Evolutionary conservation across 1,140 invertebrate genomes (phyloP), one percentile per base, ranked within the genome.

Genomic region (Agrilus planipennis): DNA sequence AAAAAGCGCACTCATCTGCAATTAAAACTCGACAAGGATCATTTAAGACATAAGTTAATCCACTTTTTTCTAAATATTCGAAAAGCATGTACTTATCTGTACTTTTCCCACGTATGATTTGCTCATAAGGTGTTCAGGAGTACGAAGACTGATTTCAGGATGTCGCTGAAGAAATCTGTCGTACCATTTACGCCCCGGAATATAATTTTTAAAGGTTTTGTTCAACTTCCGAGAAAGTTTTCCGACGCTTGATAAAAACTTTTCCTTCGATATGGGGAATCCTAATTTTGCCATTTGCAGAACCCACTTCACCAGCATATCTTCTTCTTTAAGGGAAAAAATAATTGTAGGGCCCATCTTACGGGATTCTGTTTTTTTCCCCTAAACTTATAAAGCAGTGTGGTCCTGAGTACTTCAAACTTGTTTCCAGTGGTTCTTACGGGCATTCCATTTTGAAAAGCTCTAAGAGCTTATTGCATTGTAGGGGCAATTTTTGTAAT

Each of bases 11-110:
- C 39, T 65, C 62, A 45, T 67, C 61, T 32, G 47, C 55, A 47
- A 65, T 63, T 44, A 57, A 64, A 10, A 67, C 51, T 35, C 60
- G 23, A 14, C 20, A 44, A 2, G 55, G 50, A 39, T 59, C 47
- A 34, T 52, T 16, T 7, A 54, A 39, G 17, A 62, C 42, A 20
- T 58, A 6, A 43, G 10, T 25, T 34, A 7, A 34, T 11, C 12
- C 53, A 43, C n/a, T 54, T 37, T 23, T 51, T 25, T 41, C 38
- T 29, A 45, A 27, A 27, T 62, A 47, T 46, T 54, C 52, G 12
- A 20, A 43, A 57, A 54, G 57, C 57, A 56, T 30, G n/a, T 32
- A 20, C 50, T 42, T 25, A 54, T 47, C 15, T 41, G n/a, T 18
- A 48, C 22, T 37, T 56, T 47, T 10, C 40, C 36, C 10, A 54